A percentile compares a stretch with the other conserved stretches of the same genome.
These are phyloP conservation scores for Icerya purchasi DNA, from an alignment of 2,888 invertebrate species.

Conservation along the genomic window DNA sequence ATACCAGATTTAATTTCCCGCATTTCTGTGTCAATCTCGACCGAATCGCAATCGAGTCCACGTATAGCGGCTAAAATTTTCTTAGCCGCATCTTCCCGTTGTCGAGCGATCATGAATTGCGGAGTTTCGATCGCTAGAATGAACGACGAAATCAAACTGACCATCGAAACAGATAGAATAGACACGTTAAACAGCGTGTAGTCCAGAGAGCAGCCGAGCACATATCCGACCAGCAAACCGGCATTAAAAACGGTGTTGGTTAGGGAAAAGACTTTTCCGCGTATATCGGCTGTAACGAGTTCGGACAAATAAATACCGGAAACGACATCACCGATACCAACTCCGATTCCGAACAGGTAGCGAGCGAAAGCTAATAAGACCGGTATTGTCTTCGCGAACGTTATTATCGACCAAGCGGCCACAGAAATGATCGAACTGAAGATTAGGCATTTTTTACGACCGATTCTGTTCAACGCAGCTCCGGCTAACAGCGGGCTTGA, in stretches of 20 bases:
- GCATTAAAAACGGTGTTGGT: constrained; percentile 17
- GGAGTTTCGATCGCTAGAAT: constrained; percentile 18
- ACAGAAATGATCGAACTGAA: background rate
- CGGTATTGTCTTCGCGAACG: background rate
- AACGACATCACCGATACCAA: constrained; percentile 17
- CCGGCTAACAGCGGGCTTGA: background rate
- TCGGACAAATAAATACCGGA: constrained; percentile 18
- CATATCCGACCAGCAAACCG: constrained; percentile 17
- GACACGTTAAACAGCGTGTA: constrained; percentile 14
- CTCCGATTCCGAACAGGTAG: constrained; percentile 17
- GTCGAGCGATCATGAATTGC: constrained; percentile 15
- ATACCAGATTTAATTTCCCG: no score
- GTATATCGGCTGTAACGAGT: constrained; percentile 14
- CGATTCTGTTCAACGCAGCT: background rate
- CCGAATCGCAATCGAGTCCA: no score
- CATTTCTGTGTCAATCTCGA: no score
- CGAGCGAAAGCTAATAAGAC: constrained; percentile 15
- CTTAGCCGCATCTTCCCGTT: no score
- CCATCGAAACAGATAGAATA: constrained; percentile 13
- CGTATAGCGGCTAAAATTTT: no score
- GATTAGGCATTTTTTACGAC: constrained; percentile 1
- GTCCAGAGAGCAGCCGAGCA: constrained; percentile 16
- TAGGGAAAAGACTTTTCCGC: constrained; percentile 16
- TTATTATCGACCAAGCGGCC: background rate
- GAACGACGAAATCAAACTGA: constrained; percentile 12